Conservation (phyloP, 2,797 vertebrate genomes). For the Salmo trutta region DNA sequence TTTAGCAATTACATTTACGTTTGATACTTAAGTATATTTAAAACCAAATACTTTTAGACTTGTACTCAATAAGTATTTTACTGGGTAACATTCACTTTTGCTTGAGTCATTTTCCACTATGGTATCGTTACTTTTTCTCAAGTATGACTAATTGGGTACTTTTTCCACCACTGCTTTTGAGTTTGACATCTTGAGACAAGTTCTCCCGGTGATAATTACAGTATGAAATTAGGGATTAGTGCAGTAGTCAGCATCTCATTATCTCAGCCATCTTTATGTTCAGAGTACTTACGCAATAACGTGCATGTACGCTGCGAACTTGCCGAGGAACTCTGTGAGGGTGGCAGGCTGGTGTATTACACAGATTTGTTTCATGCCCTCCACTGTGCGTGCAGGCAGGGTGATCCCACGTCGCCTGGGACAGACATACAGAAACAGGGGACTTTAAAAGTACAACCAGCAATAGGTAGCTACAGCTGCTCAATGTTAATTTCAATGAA, state of each 20-base stretch:
- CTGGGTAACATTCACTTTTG: no score
- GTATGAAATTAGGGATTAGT: background rate
- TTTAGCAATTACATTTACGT: no score
- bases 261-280: background rate
- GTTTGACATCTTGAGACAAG: background rate
- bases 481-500: background rate
- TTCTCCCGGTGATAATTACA: background rate
- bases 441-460: background rate
- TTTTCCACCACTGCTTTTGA: no score
- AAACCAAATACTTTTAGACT: no score
- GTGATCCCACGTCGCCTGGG: constrained; percentile 81
- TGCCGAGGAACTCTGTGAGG: constrained; percentile 82
- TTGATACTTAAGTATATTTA: no score
- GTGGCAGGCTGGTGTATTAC: constrained; percentile 69
- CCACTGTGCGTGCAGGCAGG: constrained; percentile 65
- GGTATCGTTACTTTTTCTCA: no score
- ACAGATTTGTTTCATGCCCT: constrained; percentile 68
- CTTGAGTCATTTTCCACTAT: no score
- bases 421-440: background rate
- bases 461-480: no score
- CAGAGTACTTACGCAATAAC: constrained; percentile 85
- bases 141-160: no score
- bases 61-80: no score
- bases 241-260: constrained; percentile 16
- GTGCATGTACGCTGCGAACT: constrained; percentile 89